These are phyloP conservation scores for Pluvialis apricaria DNA, from an alignment of 2,113 vertebrate species.

Conservation along the genomic window DNA sequence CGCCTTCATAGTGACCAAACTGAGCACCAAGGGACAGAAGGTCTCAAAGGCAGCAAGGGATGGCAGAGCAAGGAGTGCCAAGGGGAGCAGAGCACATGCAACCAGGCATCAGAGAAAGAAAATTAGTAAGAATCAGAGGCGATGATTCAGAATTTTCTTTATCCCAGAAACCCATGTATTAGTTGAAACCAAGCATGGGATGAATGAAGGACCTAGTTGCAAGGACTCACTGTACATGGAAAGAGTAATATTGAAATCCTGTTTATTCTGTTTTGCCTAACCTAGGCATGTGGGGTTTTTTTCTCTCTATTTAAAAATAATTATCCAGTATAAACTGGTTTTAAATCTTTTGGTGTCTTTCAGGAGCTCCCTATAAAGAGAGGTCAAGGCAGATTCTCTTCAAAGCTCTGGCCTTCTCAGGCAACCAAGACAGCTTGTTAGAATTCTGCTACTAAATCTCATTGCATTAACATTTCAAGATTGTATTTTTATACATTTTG, in stretches of 20 bases:
- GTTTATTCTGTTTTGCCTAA: neutral
- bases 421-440: neutral
- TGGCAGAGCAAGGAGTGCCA: neutral
- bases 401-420: neutral
- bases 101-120: neutral
- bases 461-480: neutral
- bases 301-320: neutral
- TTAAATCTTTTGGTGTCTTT: neutral
- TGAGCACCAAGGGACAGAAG: neutral
- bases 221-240: neutral
- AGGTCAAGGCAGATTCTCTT: neutral
- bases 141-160: neutral
- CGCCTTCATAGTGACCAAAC: neutral
- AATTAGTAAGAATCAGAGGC: neutral
- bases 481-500: neutral
- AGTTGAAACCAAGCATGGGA: neutral
- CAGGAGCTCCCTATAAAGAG: neutral
- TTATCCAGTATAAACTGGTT: neutral
- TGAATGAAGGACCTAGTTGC: neutral
- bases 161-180: neutral
- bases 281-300: neutral
- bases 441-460: neutral
- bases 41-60: neutral
- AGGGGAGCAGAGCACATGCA: neutral
- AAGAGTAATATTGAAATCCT: neutral